These are phyloP conservation scores for Brachionus manjavacas DNA, from an alignment of 1,140 invertebrate genomes.

Conservation along the genomic window DNA sequence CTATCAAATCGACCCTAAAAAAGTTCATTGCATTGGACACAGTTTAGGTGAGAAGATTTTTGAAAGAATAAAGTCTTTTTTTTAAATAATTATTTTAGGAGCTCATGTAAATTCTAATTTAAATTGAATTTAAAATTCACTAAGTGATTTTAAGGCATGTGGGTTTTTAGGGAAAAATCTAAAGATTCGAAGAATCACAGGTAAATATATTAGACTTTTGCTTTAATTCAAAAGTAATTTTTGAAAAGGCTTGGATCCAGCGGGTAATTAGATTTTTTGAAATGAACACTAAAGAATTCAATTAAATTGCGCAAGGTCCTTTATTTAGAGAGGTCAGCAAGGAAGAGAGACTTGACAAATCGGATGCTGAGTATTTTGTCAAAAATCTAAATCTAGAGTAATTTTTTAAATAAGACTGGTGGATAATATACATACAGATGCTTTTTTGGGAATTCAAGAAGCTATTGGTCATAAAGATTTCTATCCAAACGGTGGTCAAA, in stretches of 20 bases:
- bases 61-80: neutral
- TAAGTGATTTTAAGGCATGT: constrained; percentile 50
- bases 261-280: constrained; percentile 70
- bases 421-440: constrained; percentile 89
- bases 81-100: neutral
- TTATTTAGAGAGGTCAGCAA: constrained; percentile 63
- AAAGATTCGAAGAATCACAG: constrained; percentile 72
- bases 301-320: neutral
- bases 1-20: constrained; percentile 42
- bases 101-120: neutral
- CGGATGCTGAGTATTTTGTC: constrained; percentile 70
- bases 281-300: neutral
- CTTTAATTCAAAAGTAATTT: neutral
- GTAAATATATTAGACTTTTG: constrained; percentile 55
- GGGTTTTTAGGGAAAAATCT: constrained; percentile 82
- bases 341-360: constrained; percentile 75
- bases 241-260: constrained; percentile 71
- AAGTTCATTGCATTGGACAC: constrained; percentile 76
- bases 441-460: constrained; percentile 55
- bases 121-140: neutral
- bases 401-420: constrained; percentile 63
- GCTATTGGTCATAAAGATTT: constrained; percentile 63
- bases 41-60: constrained; percentile 67
- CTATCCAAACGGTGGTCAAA: constrained; percentile 51
- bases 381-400: neutral